phyloP scores from a whole-genome alignment of 2,888 invertebrate species.

The Pyrgus malvae region DNA sequence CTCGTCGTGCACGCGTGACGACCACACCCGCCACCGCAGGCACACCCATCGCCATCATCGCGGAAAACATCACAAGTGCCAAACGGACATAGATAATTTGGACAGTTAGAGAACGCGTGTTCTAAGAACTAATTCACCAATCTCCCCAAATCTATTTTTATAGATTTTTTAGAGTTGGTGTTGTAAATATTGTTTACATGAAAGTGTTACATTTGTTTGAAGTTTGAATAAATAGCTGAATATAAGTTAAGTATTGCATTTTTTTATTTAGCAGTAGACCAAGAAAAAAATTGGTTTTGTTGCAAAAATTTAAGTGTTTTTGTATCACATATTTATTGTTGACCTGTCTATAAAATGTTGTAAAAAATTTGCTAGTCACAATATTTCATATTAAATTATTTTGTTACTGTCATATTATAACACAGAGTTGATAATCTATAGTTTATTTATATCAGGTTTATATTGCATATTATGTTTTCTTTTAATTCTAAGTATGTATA shows the following conservation, averaged over 20 bases:
- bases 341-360: background rate
- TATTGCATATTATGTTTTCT: background rate
- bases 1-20: slow-evolving; percentile 53
- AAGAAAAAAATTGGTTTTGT: background rate
- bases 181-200: slow-evolving; percentile 3
- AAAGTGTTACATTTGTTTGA: background rate
- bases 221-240: background rate
- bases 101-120: slow-evolving; percentile 7
- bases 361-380: slow-evolving; percentile 1
- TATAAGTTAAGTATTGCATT: background rate
- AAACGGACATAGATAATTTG: slow-evolving; percentile 15
- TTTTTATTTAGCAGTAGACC: background rate
- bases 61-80: slow-evolving; percentile 30
- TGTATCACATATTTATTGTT: background rate
- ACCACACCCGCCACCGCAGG: slow-evolving; percentile 37
- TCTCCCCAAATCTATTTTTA: slow-evolving; percentile 14
- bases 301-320: background rate
- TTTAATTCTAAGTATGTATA: background rate
- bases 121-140: slow-evolving; percentile 1
- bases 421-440: too few relatives aligned
- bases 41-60: slow-evolving; percentile 33
- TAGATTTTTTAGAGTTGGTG: slow-evolving; percentile 7
- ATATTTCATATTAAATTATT: background rate
- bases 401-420: too few relatives aligned
- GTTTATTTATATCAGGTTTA: background rate